These are phyloP conservation scores for Diplolepis rosae DNA, from an alignment of 2,888 invertebrate genomes.

Conservation along the genomic window DNA sequence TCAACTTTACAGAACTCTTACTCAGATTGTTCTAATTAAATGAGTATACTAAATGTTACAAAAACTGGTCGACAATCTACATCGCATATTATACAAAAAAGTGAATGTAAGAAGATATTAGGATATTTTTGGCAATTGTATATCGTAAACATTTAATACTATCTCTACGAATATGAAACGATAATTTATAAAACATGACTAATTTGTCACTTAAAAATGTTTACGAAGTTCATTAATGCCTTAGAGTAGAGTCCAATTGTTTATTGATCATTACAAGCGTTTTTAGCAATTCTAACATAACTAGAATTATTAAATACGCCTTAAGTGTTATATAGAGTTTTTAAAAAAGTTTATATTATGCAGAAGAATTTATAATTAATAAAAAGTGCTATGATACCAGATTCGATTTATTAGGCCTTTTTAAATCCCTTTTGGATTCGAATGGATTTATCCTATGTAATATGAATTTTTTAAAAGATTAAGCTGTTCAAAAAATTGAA, in stretches of 20 bases:
- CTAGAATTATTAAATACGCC: constrained; percentile 4
- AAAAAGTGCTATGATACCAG: constrained; percentile 19
- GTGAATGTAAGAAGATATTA: neutral
- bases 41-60: constrained; percentile 17
- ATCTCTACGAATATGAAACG: constrained; percentile 20
- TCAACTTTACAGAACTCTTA: constrained; percentile 12
- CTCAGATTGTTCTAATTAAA: constrained; percentile 1
- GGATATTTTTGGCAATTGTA: neutral
- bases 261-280: constrained; percentile 16
- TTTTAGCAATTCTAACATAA: constrained; percentile 15
- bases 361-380: constrained; percentile 17
- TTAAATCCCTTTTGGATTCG: constrained; percentile 4
- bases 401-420: constrained; percentile 25
- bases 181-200: neutral
- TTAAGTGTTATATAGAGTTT: neutral
- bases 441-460: neutral
- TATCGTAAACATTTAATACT: constrained; percentile 14
- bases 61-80: constrained; percentile 11
- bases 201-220: neutral
- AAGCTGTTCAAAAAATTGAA: neutral
- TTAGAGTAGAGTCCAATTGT: neutral
- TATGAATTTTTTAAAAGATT: neutral
- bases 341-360: neutral
- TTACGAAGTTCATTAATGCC: neutral
- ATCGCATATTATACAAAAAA: neutral